A percentile compares a stretch with the other conserved stretches of the same genome.
Evolutionary conservation across 2,113 vertebrate species (phyloP).

Genomic region (Bolborhynchus lineola): DNA sequence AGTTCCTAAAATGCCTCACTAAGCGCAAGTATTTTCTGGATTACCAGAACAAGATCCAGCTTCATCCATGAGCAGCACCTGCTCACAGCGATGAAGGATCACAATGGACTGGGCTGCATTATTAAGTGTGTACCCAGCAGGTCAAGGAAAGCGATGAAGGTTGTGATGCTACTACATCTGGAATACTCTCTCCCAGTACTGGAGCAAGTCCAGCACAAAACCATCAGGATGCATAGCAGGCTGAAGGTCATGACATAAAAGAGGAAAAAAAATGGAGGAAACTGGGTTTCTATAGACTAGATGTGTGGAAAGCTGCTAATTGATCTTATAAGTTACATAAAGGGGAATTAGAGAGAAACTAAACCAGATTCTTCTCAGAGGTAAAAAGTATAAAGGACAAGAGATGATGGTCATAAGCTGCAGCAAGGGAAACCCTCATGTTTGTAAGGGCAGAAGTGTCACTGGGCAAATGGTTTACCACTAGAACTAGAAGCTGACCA

Average conservation of each 20-base stretch:
- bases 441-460: not conserved
- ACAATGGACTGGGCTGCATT: not conserved
- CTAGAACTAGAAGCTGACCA: not conserved
- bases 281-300: not conserved
- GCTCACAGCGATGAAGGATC: accelerated
- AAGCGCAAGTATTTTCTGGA: not conserved
- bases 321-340: not conserved
- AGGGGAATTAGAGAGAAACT: not conserved
- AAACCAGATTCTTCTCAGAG: not conserved
- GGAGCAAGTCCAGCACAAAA: conserved; percentile 14
- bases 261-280: not conserved
- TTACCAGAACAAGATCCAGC: not conserved
- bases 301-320: not conserved
- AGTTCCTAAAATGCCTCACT: not conserved
- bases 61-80: not conserved
- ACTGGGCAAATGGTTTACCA: not conserved
- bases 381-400: not conserved
- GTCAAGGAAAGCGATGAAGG: not conserved
- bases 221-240: not conserved
- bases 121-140: accelerated
- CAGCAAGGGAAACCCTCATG: not conserved
- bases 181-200: not conserved
- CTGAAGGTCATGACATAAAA: not conserved
- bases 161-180: not conserved
- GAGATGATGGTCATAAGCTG: accelerated